Base-by-base conservation (phyloP, 2,797 vertebrate genomes). In the Gambusia yucatana region DNA sequence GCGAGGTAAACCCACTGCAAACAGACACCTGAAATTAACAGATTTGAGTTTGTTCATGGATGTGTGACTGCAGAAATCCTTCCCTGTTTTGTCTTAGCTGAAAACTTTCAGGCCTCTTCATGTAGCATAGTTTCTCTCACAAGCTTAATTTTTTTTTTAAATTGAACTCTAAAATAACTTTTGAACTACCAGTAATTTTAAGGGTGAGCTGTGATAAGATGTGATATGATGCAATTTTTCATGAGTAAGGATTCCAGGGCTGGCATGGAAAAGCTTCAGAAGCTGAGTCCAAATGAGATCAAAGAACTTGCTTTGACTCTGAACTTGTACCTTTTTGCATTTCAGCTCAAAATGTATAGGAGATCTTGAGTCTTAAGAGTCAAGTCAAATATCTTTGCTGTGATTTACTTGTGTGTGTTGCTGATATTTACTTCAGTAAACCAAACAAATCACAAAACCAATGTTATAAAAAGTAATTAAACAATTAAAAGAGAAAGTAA, bases 141-240 rank as follows among this genome's bases (percentile, higher is more conserved):
- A 78, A 33, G 33, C 33, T 33, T 33, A 33, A 33, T 33, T 33
- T 10, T 3, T 75, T 30, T 72, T 30, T 6, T 1, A 67, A 16
- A 39, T 63, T 47, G 48, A 80, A 79, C 72, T 65, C 55, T 48
- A 1, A 39, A 47, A 13, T 50, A 81, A 69, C 59, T 41, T n/a
- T n/a, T 30, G 25, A 57, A n/a, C 41, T 41, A 36, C n/a, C 48
- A 30, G 22, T 46, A 36, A 6, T 73, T 28, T 69, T 50, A 10
- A 8, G 33, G 44, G 7, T 74, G 79, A 82, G 73, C 57, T 72
- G 75, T 43, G 55, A 75, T 81, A 25, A 65, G 63, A 80, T 39
- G 48, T 75, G 72, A 91, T 61, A 72, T 63, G 46, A 80, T 67
- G 33, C 71, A 11, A 85, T 83, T 80, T 74, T 77, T 88, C 50